These are phyloP conservation scores for Synanthedon vespiformis DNA, from an alignment of 2,888 invertebrate species.

Conservation along the genomic window DNA sequence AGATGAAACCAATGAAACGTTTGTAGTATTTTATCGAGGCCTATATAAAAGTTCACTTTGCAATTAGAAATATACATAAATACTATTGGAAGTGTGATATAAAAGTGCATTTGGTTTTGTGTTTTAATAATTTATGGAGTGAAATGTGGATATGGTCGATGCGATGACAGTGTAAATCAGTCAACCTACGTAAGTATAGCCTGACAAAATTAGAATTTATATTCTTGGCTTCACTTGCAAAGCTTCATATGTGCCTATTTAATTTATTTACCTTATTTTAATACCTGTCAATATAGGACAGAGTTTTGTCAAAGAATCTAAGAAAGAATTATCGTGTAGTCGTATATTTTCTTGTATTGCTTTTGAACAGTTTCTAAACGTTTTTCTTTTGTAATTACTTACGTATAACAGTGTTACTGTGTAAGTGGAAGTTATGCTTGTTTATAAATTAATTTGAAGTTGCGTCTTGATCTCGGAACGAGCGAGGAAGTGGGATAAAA, in stretches of 20 bases:
- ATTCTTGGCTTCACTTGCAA: neutral
- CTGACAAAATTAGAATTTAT: constrained; percentile 28
- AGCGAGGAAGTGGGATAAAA: constrained; percentile 11
- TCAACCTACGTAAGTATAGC: constrained; percentile 58
- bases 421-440: constrained; percentile 10
- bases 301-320: constrained; percentile 2
- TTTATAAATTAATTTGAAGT: constrained; percentile 1
- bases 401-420: neutral
- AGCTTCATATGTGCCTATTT: neutral
- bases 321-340: constrained; percentile 31
- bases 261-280: neutral
- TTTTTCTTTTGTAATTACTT: constrained; percentile 28
- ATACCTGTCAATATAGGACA: constrained; percentile 12
- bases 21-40: constrained; percentile 20
- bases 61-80: constrained; percentile 19
- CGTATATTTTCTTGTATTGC: too few relatives aligned
- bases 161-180: constrained; percentile 62
- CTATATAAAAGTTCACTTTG: constrained; percentile 25
- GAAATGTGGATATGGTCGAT: constrained; percentile 43
- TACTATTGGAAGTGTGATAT: constrained; percentile 18
- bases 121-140: constrained; percentile 22
- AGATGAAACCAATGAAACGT: too few relatives aligned
- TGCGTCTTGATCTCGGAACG: neutral
- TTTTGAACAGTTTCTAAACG: constrained; percentile 39
- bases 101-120: constrained; percentile 28